Evolutionary conservation across 2,888 invertebrate species (phyloP).

Genomic region (Nyleta sp.): DNA sequence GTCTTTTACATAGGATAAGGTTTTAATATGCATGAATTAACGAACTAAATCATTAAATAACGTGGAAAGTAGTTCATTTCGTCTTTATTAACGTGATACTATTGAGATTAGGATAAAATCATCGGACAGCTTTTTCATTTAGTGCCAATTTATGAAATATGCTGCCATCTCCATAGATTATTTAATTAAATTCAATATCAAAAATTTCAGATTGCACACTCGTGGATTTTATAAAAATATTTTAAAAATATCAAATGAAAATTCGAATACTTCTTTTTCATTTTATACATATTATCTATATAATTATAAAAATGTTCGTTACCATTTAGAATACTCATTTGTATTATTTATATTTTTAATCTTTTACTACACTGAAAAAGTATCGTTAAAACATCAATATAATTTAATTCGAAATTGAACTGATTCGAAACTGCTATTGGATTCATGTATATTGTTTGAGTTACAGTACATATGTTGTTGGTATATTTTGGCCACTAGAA

Average conservation of each 20-base stretch:
- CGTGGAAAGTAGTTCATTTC: slow-evolving; percentile 34
- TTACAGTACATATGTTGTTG: no score
- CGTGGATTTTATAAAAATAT: not conserved
- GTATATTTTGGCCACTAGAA: slow-evolving; percentile 19
- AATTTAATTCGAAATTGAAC: no score
- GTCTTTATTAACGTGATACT: slow-evolving; percentile 17
- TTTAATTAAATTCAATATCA: slow-evolving; percentile 7
- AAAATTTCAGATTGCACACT: not conserved
- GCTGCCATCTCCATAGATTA: not conserved
- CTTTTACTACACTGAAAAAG: no score
- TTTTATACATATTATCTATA: no score
- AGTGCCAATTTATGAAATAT: slow-evolving; percentile 8
- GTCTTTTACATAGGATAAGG: slow-evolving; percentile 52
- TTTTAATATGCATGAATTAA: slow-evolving; percentile 58
- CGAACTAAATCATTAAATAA: slow-evolving; percentile 48
- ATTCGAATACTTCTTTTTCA: no score
- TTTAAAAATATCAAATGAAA: no score
- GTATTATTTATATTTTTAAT: no score
- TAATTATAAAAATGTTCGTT: no score
- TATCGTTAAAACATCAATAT: no score
- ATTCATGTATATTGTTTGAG: no score
- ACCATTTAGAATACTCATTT: no score
- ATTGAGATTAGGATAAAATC: slow-evolving; percentile 12
- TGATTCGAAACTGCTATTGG: no score
- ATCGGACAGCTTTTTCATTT: slow-evolving; percentile 15